A percentile compares a stretch with the other conserved stretches of the same genome.
Evolutionary conservation across 1,140 invertebrate species (phyloP).

Genomic region (Anagrus nilaparvatae): DNA sequence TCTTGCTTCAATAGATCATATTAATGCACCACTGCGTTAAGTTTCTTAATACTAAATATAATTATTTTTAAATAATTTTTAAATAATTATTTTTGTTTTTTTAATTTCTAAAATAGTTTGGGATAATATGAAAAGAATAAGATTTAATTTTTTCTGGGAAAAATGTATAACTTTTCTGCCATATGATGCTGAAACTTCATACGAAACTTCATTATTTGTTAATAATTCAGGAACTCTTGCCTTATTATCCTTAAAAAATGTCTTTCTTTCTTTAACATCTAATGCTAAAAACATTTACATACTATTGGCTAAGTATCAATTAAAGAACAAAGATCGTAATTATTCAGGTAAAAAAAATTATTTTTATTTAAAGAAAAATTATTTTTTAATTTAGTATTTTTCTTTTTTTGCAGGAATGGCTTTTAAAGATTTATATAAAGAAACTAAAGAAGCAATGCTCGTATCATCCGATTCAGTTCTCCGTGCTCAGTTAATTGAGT

Average conservation of each 20-base stretch:
- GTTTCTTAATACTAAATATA: constrained; percentile 24
- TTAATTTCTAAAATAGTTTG: constrained; percentile 52
- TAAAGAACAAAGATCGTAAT: constrained; percentile 57
- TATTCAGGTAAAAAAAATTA: constrained; percentile 69
- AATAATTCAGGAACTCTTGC: constrained; percentile 67
- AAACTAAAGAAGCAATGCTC: constrained; percentile 74
- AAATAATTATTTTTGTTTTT: too few relatives aligned
- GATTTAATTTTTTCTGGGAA: constrained; percentile 81
- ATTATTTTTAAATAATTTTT: constrained; percentile 15
- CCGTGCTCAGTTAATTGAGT: constrained; percentile 82
- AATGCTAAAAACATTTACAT: constrained; percentile 82
- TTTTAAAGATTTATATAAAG: constrained; percentile 75
- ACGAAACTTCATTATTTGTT: constrained; percentile 73
- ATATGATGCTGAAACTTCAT: constrained; percentile 78
- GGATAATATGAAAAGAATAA: constrained; percentile 72
- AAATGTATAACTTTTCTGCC: constrained; percentile 74
- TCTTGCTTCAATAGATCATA: constrained; percentile 83
- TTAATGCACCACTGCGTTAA: constrained; percentile 81
- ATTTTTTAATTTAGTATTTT: too few relatives aligned
- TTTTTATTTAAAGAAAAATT: too few relatives aligned
- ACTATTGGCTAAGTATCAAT: constrained; percentile 67
- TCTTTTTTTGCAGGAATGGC: constrained; percentile 59
- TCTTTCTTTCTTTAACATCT: constrained; percentile 75
- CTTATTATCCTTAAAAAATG: constrained; percentile 76
- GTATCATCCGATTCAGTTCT: constrained; percentile 83